Conservation (phyloP, 2,113 vertebrate species). For the Camarhynchus parvulus region DNA sequence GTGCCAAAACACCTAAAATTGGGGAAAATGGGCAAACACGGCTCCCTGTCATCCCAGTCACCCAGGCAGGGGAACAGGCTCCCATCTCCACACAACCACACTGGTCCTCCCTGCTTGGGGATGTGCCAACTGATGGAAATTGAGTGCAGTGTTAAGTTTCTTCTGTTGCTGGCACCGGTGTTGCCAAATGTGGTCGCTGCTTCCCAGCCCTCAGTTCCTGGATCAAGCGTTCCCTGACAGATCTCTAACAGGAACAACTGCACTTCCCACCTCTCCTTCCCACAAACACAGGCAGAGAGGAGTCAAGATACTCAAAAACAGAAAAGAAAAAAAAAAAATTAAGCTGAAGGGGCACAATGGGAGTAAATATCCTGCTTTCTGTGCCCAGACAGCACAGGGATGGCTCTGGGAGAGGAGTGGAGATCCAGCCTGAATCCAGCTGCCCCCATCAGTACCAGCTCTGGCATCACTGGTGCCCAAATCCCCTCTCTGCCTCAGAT, state of each 20-base stretch:
- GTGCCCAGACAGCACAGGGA: background rate
- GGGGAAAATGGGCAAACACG: fast-evolving
- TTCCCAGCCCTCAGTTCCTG: background rate
- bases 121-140: background rate
- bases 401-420: background rate
- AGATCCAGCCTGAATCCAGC: background rate
- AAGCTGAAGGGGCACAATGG: background rate
- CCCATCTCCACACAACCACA: background rate
- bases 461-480: background rate
- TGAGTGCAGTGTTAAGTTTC: background rate
- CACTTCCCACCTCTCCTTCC: background rate
- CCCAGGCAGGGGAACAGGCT: background rate
- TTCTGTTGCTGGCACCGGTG: background rate
- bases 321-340: background rate
- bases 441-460: background rate
- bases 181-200: background rate
- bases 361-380: background rate
- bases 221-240: background rate
- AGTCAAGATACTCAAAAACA: background rate
- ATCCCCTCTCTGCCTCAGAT: background rate
- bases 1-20: background rate
- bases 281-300: background rate
- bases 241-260: background rate
- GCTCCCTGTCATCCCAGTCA: background rate
- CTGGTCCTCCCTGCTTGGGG: fast-evolving